Conservation (phyloP, 64 coral and sea anemone genomes). For the Anthopleura sola region DNA sequence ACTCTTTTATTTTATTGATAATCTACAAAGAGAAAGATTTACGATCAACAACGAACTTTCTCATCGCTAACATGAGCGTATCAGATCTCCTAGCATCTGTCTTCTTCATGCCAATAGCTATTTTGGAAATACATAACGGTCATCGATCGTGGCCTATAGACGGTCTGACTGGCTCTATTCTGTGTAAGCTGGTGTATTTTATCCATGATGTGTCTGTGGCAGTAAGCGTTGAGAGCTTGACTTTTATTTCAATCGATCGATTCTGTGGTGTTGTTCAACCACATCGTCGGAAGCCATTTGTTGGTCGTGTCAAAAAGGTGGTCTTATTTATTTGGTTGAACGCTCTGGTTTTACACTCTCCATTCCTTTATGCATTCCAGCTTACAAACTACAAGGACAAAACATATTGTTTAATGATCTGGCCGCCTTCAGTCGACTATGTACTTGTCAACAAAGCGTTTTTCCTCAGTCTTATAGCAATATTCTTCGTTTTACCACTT, state of each 20-base stretch:
- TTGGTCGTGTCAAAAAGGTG: constrained; percentile 13
- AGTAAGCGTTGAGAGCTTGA: constrained; percentile 35
- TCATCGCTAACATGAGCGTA: constrained; percentile 53
- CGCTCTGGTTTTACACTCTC: constrained; percentile 23
- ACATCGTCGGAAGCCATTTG: constrained; percentile 27
- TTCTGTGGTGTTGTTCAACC: constrained; percentile 44
- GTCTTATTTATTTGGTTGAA: constrained; percentile 19
- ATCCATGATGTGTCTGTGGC: constrained; percentile 49
- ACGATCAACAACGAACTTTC: constrained; percentile 36
- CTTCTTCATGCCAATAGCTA: constrained; percentile 38
- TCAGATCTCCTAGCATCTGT: constrained; percentile 37
- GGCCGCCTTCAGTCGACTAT: constrained; percentile 22
- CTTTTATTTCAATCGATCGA: constrained; percentile 34
- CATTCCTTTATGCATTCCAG: constrained; percentile 39
- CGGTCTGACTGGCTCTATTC: constrained; percentile 22
- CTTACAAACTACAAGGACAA: not conserved
- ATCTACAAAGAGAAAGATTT: constrained; percentile 41
- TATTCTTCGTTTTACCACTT: constrained; percentile 33
- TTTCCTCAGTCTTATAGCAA: constrained; percentile 9
- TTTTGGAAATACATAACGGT: constrained; percentile 32
- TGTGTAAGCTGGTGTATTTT: constrained; percentile 36
- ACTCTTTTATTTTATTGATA: constrained; percentile 35
- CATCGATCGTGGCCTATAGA: constrained; percentile 27
- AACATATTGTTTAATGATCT: constrained; percentile 25
- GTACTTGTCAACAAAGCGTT: constrained; percentile 14